Percentiles rank a stretch among this genome's conserved stretches.
These are phyloP conservation scores for Hippopotamus amphibius DNA, from an alignment of 2,113 vertebrate species.

Conservation along the genomic window DNA sequence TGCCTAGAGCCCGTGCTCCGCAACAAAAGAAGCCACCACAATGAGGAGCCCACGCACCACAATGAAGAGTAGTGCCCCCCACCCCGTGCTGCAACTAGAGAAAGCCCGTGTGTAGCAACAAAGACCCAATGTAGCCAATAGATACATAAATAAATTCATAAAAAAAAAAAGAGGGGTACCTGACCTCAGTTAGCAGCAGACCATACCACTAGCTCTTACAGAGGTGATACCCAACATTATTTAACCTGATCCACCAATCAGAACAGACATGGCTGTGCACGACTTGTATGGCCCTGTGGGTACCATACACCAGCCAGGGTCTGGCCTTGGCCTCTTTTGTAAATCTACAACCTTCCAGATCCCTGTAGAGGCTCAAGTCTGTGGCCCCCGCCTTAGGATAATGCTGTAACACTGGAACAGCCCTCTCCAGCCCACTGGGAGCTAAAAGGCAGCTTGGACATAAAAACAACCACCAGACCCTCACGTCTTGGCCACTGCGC, in stretches of 20 bases:
- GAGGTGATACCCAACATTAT: background rate
- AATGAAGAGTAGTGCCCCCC: no score
- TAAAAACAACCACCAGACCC: no score
- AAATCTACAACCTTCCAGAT: background rate
- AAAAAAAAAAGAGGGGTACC: background rate
- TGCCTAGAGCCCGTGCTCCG: no score
- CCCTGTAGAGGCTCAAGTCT: background rate
- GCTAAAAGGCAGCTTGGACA: background rate
- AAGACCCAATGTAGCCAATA: no score
- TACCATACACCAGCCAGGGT: background rate
- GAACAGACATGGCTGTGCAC: background rate
- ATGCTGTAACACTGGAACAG: no score
- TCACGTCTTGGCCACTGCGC: rapidly evolving
- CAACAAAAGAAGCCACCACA: no score
- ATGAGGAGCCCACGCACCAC: no score
- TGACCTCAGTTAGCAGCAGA: background rate
- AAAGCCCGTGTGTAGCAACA: no score
- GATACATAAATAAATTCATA: no score
- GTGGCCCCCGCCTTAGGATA: background rate
- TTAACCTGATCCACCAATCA: background rate
- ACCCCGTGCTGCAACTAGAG: no score
- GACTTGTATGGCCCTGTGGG: background rate
- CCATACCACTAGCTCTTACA: background rate
- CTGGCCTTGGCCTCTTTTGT: background rate
- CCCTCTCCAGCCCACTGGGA: rapidly evolving